Base-by-base conservation (phyloP, 2,888 invertebrate species). In the Parascotia fuliginaria region DNA sequence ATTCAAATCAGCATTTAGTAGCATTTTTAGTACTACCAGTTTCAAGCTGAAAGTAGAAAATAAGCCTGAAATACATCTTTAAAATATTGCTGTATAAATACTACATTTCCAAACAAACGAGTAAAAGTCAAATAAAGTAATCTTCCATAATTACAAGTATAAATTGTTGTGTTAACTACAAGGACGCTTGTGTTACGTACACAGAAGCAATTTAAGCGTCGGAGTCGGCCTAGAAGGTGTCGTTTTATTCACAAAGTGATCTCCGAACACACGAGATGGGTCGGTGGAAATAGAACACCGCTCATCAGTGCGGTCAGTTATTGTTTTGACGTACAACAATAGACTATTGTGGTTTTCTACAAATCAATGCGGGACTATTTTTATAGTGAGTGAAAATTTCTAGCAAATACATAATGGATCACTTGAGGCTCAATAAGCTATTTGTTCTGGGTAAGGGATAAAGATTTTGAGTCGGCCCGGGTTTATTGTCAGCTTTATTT, bases 321-420 rank as follows among this genome's bases (percentile, higher is more conserved):
- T 79, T 80, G 73, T 80, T 78, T 78, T 75, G 65, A 63, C 62
- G 34, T 32, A 50, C 31, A 47, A 70, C 62, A 71, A 73, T 65
- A 56, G 49, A 24, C 52, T 51, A 68, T 72, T 77, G 77, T 75
- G 58, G 60, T 60, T 60, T 49, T 50, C 51, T 47, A 57, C 42
- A 43, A 60, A 60, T 60, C 59, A 54, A 60, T 55, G 54, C 41
- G 48, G 49, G 24, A 36, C 27, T 50, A 39, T 43, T 64, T 67
- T 63, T 41, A 55, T 44, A 41, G 32, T 36, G 42, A 45, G 38
- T 36, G 48, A 54, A 63, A 57, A 55, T 33, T 29, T 32, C 31
- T 15, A 15, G 24, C 41, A 33, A 44, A 54, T 42, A 44, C 19
- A 50, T 43, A 43, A 48, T 43, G 41, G 34, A 52, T 42, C 39